phyloP scores from a whole-genome alignment of 1,140 invertebrate genomes.

The Popillia japonica region DNA sequence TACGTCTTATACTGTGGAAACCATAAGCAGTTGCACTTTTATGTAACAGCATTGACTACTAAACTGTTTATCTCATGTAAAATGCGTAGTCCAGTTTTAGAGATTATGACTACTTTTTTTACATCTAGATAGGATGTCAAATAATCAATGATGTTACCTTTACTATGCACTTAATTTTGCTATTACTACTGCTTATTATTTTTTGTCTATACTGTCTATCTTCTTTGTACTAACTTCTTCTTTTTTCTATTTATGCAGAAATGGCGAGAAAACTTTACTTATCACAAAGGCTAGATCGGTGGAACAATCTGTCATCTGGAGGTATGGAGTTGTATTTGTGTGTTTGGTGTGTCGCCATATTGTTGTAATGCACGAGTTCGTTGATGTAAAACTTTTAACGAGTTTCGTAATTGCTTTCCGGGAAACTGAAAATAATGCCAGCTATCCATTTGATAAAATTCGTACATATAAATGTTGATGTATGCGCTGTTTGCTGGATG shows the following conservation, averaged over 20 bases:
- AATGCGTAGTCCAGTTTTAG: no score
- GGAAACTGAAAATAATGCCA: background rate
- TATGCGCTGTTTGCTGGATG: no score
- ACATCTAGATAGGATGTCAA: no score
- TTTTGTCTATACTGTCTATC: constrained; percentile 18
- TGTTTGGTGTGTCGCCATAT: constrained; percentile 34
- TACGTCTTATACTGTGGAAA: no score
- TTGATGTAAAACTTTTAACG: constrained; percentile 14
- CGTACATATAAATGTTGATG: no score
- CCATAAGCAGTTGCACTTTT: no score
- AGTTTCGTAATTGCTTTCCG: constrained; percentile 10
- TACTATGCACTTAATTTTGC: constrained; percentile 5
- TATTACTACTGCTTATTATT: background rate
- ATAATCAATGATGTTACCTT: background rate
- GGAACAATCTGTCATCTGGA: constrained; percentile 59
- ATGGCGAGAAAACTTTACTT: constrained; percentile 60
- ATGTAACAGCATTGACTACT: no score
- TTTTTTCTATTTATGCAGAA: constrained; percentile 55
- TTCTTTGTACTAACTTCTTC: constrained; percentile 43
- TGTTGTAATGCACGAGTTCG: constrained; percentile 25
- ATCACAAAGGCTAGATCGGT: constrained; percentile 61
- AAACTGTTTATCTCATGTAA: no score
- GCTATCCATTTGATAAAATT: background rate
- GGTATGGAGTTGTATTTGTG: constrained; percentile 50
- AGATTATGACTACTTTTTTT: no score